Evolutionary conservation across 2,797 vertebrate genomes (phyloP), one percentile per base, ranked within the genome.

Genomic region (Melanotaenia boesemani): DNA sequence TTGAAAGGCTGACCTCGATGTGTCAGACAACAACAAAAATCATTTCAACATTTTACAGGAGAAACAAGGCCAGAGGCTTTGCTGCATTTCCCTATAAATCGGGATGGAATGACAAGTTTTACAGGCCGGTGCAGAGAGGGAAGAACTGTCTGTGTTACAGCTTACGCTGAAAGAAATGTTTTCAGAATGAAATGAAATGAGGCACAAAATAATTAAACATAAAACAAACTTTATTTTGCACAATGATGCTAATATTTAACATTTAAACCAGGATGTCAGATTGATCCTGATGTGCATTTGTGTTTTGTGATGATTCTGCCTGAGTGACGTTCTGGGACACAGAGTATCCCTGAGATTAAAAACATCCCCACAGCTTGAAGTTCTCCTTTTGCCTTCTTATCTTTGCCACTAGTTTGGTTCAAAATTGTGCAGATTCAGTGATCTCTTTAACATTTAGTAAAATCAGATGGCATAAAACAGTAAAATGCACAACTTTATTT

Each of bases 1-100:
- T 67, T 54, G 72, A 78, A n/a, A 66, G 63, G 48, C 44, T 79
- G 81, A 83, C 86, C 86, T 70, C 78, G 86, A 81, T 80, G 68
- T 80, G 83, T 86, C 86, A 73, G 69, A 70, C 28, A 30, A 24
- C 67, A 63, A 16, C 24, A 32, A n/a, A 37, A 74, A 57, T 55
- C 70, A 32, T 67, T 26, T 59, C 4, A 76, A 10, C 60, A 0
- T n/a, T 81, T 79, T 60, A 39, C 64, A 67, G 68, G 34, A 71
- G 76, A 44, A 81, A 36, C 70, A 22, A 63, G 76, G 70, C 74
- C 73, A 30, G 4, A 46, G 66, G 70, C 78, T 58, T 67, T 10
- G 57, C 64, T 57, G 20, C 0, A 0, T 34, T 77, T 65, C 65
- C 67, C 79, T 18, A 34, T 46, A 3, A 64, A 48, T 76, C 72